A percentile compares a stretch with the other conserved stretches of the same genome.
Evolutionary conservation across 2,113 vertebrate genomes (phyloP).

Genomic region (Heptranchias perlo): DNA sequence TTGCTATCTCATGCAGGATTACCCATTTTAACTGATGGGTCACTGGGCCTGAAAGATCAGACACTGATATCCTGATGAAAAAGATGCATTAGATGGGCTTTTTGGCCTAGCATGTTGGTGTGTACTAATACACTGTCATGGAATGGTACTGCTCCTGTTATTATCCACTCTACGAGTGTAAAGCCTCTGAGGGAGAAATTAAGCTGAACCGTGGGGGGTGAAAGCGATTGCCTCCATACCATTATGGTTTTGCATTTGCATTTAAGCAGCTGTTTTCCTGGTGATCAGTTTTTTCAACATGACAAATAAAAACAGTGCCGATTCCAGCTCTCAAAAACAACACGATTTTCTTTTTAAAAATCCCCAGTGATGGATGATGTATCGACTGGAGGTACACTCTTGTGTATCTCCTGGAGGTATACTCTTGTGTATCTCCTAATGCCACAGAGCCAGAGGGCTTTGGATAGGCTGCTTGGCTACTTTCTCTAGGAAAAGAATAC

Average conservation of each 20-base stretch:
- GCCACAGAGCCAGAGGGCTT: not conserved
- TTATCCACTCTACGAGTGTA: not conserved
- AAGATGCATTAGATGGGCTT: not conserved
- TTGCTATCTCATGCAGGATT: not conserved
- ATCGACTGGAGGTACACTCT: too few relatives aligned
- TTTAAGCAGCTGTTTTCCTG: not conserved
- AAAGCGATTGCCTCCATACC: not conserved
- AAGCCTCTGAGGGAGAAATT: not conserved
- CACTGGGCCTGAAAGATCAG: not conserved
- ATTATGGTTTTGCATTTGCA: not conserved
- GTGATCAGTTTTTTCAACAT: not conserved
- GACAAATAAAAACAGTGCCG: not conserved
- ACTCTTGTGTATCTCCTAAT: not conserved
- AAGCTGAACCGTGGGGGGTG: not conserved
- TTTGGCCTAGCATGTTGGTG: not conserved
- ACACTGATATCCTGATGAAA: not conserved
- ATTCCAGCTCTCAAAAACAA: not conserved
- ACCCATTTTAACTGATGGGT: not conserved
- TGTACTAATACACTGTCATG: not conserved
- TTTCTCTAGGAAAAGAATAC: not conserved
- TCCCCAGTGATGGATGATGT: not conserved
- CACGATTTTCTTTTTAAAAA: not conserved
- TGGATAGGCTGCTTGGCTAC: not conserved
- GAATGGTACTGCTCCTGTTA: not conserved
- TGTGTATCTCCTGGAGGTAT: too few relatives aligned